Percentiles rank a stretch among this genome's conserved stretches.
phyloP scores from a whole-genome alignment of 2,113 vertebrate genomes.

The Cisticola juncidis region DNA sequence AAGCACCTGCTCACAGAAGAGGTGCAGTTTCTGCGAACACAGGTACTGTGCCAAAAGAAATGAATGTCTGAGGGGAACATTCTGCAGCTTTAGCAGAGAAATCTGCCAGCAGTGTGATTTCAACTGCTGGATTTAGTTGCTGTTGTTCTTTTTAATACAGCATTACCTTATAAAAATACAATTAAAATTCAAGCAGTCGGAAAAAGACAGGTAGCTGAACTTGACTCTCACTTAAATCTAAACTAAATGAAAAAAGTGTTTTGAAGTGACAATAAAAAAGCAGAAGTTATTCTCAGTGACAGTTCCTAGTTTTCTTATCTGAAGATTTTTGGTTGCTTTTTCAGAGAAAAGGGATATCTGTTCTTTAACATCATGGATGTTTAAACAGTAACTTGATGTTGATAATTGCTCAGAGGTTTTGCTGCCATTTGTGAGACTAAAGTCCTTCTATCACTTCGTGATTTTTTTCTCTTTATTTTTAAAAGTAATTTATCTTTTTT shows the following conservation, averaged over 20 bases:
- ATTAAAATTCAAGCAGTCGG: not conserved
- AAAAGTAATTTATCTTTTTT: not conserved
- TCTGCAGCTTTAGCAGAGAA: not conserved
- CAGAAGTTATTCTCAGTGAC: not conserved
- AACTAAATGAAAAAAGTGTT: not conserved
- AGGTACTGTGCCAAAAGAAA: slow-evolving; percentile 67
- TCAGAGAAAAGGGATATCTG: not conserved
- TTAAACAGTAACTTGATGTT: not conserved
- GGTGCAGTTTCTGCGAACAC: slow-evolving; percentile 73
- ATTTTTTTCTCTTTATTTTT: not conserved
- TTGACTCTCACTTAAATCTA: not conserved
- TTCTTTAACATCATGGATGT: not conserved
- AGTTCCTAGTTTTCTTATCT: not conserved
- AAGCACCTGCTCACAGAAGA: slow-evolving; percentile 83
- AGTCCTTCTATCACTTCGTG: not conserved
- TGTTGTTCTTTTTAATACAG: not conserved
- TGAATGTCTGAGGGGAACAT: not conserved
- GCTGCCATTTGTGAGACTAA: not conserved
- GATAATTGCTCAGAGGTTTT: not conserved
- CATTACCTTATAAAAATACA: not conserved
- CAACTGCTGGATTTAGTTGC: not conserved
- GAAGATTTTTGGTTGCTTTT: not conserved
- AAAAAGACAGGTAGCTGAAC: not conserved
- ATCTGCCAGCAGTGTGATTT: not conserved
- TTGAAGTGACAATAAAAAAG: not conserved